These are phyloP conservation scores for Cyphomyrmex costatus DNA, from an alignment of 1,140 invertebrate genomes.

Conservation along the genomic window DNA sequence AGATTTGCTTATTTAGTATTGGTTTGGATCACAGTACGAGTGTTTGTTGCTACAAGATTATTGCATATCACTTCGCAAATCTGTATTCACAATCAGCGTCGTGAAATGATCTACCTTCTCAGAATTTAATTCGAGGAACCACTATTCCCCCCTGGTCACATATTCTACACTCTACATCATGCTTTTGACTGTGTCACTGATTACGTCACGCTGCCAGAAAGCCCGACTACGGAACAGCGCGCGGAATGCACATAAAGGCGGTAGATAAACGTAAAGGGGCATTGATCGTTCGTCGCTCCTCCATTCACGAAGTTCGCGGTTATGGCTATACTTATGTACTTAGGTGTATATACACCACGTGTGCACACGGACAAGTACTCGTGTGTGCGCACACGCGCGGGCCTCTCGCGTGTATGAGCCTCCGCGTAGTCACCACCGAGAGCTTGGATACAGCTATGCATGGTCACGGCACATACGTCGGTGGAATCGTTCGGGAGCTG, in stretches of 20 bases:
- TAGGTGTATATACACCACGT: slow-evolving; percentile 73
- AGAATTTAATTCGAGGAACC: background rate
- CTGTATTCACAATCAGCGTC: background rate
- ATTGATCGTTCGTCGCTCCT: slow-evolving; percentile 78
- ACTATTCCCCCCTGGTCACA: background rate
- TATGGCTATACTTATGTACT: slow-evolving; percentile 80
- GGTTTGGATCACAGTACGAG: background rate
- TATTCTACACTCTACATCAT: background rate
- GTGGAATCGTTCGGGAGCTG: slow-evolving; percentile 69
- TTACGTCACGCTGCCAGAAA: slow-evolving; percentile 43
- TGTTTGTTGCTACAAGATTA: background rate
- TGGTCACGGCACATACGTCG: slow-evolving; percentile 73
- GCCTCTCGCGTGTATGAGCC: slow-evolving; percentile 42
- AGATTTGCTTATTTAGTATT: background rate
- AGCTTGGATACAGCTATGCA: slow-evolving; percentile 69
- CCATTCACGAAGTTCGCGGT: slow-evolving; percentile 81
- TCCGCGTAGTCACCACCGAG: slow-evolving; percentile 69
- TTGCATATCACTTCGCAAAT: background rate
- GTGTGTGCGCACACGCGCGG: slow-evolving; percentile 15
- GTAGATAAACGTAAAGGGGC: slow-evolving; percentile 76
- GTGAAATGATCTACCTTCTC: background rate
- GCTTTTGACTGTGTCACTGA: slow-evolving; percentile 29
- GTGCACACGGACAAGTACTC: slow-evolving; percentile 48
- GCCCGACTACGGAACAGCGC: slow-evolving; percentile 23
- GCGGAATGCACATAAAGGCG: slow-evolving; percentile 73